phyloP scores from a whole-genome alignment of 2,888 invertebrate species.

The Dermolepida albohirtum region DNA sequence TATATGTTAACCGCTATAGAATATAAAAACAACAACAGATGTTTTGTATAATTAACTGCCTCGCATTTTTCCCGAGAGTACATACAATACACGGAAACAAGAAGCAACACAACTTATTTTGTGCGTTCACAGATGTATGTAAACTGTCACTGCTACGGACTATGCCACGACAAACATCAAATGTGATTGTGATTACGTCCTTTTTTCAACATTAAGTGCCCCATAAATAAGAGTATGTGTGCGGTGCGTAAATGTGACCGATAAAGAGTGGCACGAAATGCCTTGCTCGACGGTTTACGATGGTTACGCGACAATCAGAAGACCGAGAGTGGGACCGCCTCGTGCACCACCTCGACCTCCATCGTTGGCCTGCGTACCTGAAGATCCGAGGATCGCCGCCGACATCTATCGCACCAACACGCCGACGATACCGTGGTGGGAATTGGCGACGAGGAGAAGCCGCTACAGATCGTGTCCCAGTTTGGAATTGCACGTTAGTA shows the following conservation, averaged over 20 bases:
- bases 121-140: no score
- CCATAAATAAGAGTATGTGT: no score
- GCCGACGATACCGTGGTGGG: constrained; percentile 89
- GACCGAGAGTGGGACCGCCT: constrained; percentile 66
- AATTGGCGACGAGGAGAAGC: constrained; percentile 80
- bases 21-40: no score
- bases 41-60: no score
- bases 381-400: constrained; percentile 76
- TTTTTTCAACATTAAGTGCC: no score
- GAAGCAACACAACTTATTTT: no score
- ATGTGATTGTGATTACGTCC: no score
- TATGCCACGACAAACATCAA: no score
- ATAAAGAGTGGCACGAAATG: constrained; percentile 25
- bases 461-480: constrained; percentile 87
- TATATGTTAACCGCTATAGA: no score
- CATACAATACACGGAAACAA: no score
- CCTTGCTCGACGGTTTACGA: constrained; percentile 76
- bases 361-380: constrained; percentile 64
- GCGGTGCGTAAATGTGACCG: constrained; percentile 9
- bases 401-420: constrained; percentile 74
- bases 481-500: constrained; percentile 72
- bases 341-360: constrained; percentile 62
- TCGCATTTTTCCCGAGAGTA: no score
- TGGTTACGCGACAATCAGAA: constrained; percentile 88
- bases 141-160: no score